Conservation (phyloP, 2,888 invertebrate genomes). For the Macrostomum cliftonense region DNA sequence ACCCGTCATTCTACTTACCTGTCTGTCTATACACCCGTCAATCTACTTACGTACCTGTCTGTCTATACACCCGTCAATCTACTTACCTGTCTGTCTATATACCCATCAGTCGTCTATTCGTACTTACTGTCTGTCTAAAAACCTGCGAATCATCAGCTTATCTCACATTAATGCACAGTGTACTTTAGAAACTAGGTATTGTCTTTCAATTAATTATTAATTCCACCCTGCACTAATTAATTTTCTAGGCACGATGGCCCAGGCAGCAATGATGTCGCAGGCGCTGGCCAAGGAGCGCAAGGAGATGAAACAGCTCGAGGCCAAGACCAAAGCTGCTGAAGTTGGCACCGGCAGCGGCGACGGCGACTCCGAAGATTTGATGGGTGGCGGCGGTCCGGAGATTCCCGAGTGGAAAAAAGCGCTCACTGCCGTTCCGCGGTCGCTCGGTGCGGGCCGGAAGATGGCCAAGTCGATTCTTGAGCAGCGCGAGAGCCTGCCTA, state of each 20-base stretch:
- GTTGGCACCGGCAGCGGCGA: neutral
- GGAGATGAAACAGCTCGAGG: slow-evolving; percentile 68
- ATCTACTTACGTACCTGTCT: no score
- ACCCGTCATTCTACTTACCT: no score
- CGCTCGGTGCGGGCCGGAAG: slow-evolving; percentile 84
- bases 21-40: no score
- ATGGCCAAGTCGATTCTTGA: slow-evolving; percentile 80
- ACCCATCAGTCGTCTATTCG: no score
- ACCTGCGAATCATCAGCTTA: no score
- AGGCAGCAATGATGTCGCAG: slow-evolving; percentile 99
- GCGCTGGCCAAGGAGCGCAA: slow-evolving; percentile 87
- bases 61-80: no score
- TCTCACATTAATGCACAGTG: no score
- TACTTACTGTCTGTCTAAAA: no score
- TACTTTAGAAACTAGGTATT: no score
- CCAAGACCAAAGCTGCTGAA: slow-evolving; percentile 47
- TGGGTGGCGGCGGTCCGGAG: slow-evolving; percentile 41
- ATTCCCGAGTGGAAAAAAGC: slow-evolving; percentile 98
- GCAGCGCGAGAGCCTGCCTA: slow-evolving; percentile 82
- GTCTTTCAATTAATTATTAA: no score
- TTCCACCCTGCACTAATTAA: no score
- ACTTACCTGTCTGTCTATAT: no score
- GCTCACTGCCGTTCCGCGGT: slow-evolving; percentile 59
- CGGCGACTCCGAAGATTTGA: slow-evolving; percentile 4
- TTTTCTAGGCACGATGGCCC: slow-evolving; percentile 52